Base-by-base conservation (phyloP, 2,797 vertebrate species). In the Lepilemur ruficaudatus region DNA sequence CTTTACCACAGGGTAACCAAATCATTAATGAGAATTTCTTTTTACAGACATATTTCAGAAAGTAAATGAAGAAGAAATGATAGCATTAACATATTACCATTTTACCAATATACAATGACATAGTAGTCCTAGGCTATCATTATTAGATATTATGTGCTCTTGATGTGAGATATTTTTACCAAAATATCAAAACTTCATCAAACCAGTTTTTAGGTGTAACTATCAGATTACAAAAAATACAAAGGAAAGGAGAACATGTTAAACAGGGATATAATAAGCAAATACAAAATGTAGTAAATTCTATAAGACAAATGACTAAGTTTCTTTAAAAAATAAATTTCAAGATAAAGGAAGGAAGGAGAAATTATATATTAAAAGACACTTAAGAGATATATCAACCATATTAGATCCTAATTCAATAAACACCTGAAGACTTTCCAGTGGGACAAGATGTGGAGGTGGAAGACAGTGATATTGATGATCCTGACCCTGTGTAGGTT, bases 311-410 rank as follows among this genome's bases (percentile, higher is more conserved):
- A 75, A 75, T 52, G 57, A 79, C 18, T 38, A 65, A 48, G 14
- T 90, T 92, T 84, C 65, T 81, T 92, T 89, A 79, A 79, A 75
- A 96, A 89, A 17, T 50, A 89, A 72, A 80, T 32, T 72, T 25
- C 38, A 81, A 61, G n/a, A 30, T 30, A 80, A 94, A 63, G 48
- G 48, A 88, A 75, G 14, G 43, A 73, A 89, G 65, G 15, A 11
- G 30, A 69, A 76, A n/a, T 85, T 67, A 18, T 38, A 41, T 52
- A 23, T 80, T 75, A 80, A 92, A 94, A 35, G 48, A 28, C 1
- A 22, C 30, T 22, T 70, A 30, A 41, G 28, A 86, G 18, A 57
- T 18, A 6, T 73, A 67, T 41, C 3, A 59, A 55, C 35, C 35
- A 69, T 69, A 69, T 5, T 59, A 25, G 28, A 65, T 41, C 30